Conservation (phyloP, 64 coral and sea anemone species). For the Montipora sp. region DNA sequence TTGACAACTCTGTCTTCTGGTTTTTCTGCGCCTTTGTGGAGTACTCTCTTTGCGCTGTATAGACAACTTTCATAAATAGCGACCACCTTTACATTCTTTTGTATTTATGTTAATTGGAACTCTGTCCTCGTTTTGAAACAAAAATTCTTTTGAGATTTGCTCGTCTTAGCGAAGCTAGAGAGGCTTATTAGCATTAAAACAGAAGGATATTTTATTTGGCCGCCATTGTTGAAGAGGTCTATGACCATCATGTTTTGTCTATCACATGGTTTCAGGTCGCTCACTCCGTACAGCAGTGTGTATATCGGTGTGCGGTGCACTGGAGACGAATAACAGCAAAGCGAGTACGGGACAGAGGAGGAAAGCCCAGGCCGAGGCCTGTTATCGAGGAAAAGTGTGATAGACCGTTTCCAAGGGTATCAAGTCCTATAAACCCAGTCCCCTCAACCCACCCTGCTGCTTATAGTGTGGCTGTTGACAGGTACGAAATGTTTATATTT, state of each 20-base stretch:
- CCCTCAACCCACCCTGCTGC: background rate
- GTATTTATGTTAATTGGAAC: too few species aligned
- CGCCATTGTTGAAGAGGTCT: background rate
- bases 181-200: too few species aligned
- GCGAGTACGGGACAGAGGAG: conserved; percentile 60
- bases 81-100: too few species aligned
- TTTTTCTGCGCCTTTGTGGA: too few species aligned
- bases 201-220: too few species aligned
- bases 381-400: background rate
- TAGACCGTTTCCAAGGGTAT: background rate
- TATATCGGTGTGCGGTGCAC: conserved; percentile 87
- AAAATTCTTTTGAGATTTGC: too few species aligned
- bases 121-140: too few species aligned
- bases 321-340: conserved; percentile 71
- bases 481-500: background rate
- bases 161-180: too few species aligned
- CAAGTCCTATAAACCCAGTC: background rate
- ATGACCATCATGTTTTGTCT: too few species aligned
- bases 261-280: conserved; percentile 46
- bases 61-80: too few species aligned
- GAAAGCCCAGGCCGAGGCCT: conserved; percentile 31
- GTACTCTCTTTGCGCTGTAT: too few species aligned
- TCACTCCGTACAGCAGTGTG: conserved; percentile 71
- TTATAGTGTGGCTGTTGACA: background rate
- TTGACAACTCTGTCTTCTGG: too few species aligned